phyloP scores from a whole-genome alignment of 2,888 invertebrate genomes.

The Conops quadrifasciatus region DNA sequence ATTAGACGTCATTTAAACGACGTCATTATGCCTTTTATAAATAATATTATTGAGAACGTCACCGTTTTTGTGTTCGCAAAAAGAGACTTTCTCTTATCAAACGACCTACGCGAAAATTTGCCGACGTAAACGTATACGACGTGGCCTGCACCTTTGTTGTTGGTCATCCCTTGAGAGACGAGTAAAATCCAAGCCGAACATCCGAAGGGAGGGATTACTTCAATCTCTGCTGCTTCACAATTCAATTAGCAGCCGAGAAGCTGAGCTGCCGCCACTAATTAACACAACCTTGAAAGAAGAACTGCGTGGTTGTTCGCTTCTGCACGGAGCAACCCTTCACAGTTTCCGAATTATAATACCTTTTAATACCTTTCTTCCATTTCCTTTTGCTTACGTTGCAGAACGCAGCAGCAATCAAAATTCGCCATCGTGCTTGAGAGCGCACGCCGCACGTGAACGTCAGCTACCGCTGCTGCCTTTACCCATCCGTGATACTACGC shows the following conservation, averaged over 20 bases:
- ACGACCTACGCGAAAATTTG: too few species aligned
- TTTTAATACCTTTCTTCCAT: neutral
- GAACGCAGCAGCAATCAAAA: constrained; percentile 37
- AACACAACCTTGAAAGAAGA: neutral
- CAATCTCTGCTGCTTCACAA: neutral
- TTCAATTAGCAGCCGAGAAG: neutral
- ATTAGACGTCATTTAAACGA: too few species aligned
- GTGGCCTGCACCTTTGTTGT: too few species aligned
- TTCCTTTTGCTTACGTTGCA: constrained; percentile 37
- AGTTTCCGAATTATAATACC: neutral
- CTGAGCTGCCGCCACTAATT: constrained; percentile 8
- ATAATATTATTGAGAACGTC: too few species aligned
- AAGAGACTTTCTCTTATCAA: too few species aligned
- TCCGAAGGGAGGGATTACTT: too few species aligned
- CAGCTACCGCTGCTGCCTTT: constrained; percentile 25
- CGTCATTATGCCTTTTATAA: too few species aligned
- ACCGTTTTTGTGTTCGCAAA: too few species aligned
- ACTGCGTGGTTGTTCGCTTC: neutral
- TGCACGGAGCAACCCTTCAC: neutral
- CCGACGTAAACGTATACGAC: too few species aligned
- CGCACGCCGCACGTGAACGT: too few species aligned
- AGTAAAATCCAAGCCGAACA: too few species aligned
- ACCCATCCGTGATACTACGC: constrained; percentile 27
- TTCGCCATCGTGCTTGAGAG: neutral
- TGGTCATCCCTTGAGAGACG: too few species aligned